Conservation (phyloP, 2,888 invertebrate genomes). For the Galerucella nymphaeae region DNA sequence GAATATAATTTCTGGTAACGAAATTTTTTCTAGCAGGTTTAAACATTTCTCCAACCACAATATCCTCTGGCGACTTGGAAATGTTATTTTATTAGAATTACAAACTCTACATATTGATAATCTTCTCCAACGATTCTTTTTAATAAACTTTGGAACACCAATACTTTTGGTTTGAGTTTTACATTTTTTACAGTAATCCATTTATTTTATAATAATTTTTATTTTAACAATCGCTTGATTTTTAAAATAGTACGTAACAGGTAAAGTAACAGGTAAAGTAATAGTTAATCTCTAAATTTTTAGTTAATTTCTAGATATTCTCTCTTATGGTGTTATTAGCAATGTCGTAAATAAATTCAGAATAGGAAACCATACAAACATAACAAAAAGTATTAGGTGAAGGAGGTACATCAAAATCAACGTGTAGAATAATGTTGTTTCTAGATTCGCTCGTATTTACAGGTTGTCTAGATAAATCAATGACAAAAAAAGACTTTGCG, state of each 20-base stretch:
- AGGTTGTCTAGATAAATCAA: not conserved
- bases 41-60: conserved; percentile 16
- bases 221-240: no score
- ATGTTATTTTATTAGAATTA: conserved; percentile 11
- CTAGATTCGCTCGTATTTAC: not conserved
- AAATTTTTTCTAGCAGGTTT: conserved; percentile 25
- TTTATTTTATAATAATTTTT: no score
- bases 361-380: conserved; percentile 21
- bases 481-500: not conserved
- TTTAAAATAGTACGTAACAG: no score
- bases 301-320: no score
- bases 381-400: not conserved
- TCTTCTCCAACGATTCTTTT: not conserved
- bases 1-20: conserved; percentile 19
- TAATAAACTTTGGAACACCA: not conserved
- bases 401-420: not conserved
- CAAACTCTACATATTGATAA: conserved; percentile 1
- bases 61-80: conserved; percentile 13
- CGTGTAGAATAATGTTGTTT: not conserved
- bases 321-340: conserved; percentile 9
- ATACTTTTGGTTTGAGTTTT: not conserved
- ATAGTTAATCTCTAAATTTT: no score
- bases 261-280: no score
- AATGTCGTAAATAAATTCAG: conserved; percentile 21
- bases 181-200: not conserved